Evolutionary conservation across 1,140 invertebrate genomes (phyloP).

Genomic region (Pseudoatta argentina): DNA sequence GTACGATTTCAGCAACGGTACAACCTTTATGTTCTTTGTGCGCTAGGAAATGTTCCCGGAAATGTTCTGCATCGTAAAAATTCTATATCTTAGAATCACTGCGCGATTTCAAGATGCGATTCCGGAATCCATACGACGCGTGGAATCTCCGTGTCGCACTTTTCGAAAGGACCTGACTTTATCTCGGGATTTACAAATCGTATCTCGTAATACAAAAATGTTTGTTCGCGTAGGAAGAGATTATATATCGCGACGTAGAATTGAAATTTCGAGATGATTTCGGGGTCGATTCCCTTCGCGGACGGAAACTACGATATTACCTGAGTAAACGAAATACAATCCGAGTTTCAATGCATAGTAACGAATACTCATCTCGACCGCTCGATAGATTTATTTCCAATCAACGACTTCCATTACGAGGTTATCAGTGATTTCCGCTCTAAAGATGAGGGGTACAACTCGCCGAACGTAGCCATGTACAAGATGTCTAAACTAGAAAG

Average conservation of each 20-base stretch:
- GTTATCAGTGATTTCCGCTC: slow-evolving; percentile 42
- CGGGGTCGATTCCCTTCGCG: slow-evolving; percentile 46
- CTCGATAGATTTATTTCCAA: slow-evolving; percentile 63
- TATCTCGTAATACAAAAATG: slow-evolving; percentile 54
- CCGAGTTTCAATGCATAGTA: slow-evolving; percentile 61
- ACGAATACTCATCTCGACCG: slow-evolving; percentile 58
- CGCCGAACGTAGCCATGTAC: not conserved
- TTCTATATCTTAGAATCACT: slow-evolving; percentile 13
- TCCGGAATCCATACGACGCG: not conserved
- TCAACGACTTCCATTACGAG: slow-evolving; percentile 54
- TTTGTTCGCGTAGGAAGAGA: slow-evolving; percentile 38
- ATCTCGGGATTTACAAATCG: slow-evolving; percentile 44
- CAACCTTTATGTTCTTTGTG: not conserved
- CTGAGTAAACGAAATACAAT: slow-evolving; percentile 62
- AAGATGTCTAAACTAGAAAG: not conserved
- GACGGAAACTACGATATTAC: slow-evolving; percentile 49
- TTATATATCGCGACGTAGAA: slow-evolving; percentile 51
- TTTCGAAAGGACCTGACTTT: slow-evolving; percentile 27
- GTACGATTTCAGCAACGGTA: not conserved
- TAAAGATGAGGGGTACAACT: slow-evolving; percentile 21
- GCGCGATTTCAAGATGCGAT: slow-evolving; percentile 15
- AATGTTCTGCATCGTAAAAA: not conserved
- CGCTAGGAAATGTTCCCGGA: not conserved
- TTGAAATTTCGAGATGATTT: slow-evolving; percentile 60
- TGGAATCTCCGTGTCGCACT: slow-evolving; percentile 15